These are phyloP conservation scores for Dusona sp. DNA, from an alignment of 2,888 invertebrate species.

Conservation along the genomic window DNA sequence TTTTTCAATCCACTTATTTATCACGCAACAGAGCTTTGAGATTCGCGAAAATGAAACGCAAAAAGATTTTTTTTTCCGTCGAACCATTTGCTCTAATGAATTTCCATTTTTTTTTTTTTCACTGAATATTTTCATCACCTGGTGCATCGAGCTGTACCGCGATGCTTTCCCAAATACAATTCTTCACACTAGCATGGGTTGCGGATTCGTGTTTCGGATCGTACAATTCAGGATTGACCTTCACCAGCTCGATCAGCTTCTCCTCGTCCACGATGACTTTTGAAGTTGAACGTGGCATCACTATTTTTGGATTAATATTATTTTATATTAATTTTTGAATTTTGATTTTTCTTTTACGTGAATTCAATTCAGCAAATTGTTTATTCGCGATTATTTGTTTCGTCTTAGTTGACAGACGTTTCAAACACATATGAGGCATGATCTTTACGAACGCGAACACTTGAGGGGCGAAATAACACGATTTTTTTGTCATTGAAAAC, in stretches of 20 bases:
- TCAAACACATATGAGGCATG: constrained; percentile 15
- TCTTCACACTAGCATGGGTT: constrained; percentile 52
- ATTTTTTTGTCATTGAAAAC: constrained; percentile 1
- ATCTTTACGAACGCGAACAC: constrained; percentile 19
- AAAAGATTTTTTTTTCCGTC: constrained; percentile 66
- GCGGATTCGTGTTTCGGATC: constrained; percentile 64
- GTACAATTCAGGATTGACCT: constrained; percentile 68
- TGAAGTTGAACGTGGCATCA: constrained; percentile 59
- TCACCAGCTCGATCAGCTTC: constrained; percentile 71
- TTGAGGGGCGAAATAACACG: constrained; percentile 60
- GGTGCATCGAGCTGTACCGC: constrained; percentile 69
- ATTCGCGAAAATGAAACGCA: constrained; percentile 60
- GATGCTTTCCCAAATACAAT: constrained; percentile 69
- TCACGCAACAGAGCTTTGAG: constrained; percentile 14
- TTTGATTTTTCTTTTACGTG: neutral
- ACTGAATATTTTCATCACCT: constrained; percentile 65
- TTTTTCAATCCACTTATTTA: constrained; percentile 29
- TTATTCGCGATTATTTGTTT: neutral
- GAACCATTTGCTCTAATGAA: constrained; percentile 34
- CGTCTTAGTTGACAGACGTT: constrained; percentile 25
- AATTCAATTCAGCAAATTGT: neutral
- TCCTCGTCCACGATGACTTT: constrained; percentile 63
- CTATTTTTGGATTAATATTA: neutral
- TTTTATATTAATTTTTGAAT: neutral
- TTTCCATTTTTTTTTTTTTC: constrained; percentile 32